phyloP scores from a whole-genome alignment of 2,113 vertebrate species.

The Rutilus rutilus region DNA sequence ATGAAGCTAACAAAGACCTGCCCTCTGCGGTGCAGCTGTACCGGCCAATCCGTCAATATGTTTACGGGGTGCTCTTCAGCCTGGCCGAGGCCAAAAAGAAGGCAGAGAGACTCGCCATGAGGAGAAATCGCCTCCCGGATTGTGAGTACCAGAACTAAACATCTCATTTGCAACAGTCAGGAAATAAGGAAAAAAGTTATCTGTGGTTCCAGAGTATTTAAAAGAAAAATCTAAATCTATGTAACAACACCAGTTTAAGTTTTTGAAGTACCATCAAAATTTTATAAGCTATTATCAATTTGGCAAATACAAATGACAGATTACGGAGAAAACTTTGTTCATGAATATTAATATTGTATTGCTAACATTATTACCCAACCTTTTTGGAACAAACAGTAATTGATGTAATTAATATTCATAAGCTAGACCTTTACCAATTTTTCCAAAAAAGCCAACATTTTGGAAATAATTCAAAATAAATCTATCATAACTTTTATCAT shows the following conservation, averaged over 20 bases:
- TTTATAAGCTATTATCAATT: not conserved
- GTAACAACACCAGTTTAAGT: not conserved
- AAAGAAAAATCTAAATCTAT: not conserved
- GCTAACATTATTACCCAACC: not conserved
- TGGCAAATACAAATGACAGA: not conserved
- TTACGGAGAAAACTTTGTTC: not conserved
- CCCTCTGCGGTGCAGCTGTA: constrained; percentile 93
- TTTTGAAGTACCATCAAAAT: not conserved
- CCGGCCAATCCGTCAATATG: constrained; percentile 92
- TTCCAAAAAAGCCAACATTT: not conserved
- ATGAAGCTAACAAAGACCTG: constrained; percentile 96
- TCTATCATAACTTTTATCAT: not conserved
- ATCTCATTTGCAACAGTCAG: not conserved
- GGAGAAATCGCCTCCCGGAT: constrained; percentile 90
- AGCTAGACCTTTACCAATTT: not conserved
- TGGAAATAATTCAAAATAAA: not conserved
- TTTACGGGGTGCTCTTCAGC: constrained; percentile 97
- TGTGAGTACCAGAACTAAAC: constrained; percentile 59
- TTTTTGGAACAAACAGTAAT: not conserved
- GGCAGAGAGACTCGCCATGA: constrained; percentile 90
- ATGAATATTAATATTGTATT: too few species aligned
- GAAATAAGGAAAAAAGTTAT: not conserved
- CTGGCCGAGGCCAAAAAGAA: constrained; percentile 94
- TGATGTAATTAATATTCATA: not conserved
- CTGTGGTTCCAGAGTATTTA: not conserved